A percentile compares a stretch with the other conserved stretches of the same genome.
Conservation (phyloP, 1,140 invertebrate genomes). For the Caenorhabditis tropicalis region DNA sequence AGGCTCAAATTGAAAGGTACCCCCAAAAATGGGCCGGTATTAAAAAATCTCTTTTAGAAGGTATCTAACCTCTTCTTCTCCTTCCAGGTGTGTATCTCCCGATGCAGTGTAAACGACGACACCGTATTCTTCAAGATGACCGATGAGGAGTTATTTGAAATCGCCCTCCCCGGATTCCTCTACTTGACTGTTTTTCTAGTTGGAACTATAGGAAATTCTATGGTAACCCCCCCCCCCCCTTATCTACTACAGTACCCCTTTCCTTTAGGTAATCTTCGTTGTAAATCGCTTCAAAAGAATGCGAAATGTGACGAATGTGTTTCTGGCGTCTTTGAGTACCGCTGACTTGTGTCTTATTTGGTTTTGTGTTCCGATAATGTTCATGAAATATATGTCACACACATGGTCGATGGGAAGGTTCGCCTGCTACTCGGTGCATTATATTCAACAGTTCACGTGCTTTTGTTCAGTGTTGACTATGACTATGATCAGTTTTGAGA, state of each 20-base stretch:
- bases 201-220: conserved; percentile 58
- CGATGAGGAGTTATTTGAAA: conserved; percentile 49
- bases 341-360: conserved; percentile 80
- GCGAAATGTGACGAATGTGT: conserved; percentile 79
- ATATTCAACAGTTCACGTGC: conserved; percentile 81
- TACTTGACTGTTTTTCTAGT: conserved; percentile 60
- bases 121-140: neutral
- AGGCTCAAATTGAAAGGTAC: too few relatives aligned
- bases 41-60: neutral
- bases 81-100: neutral
- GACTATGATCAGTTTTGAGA: conserved; percentile 82
- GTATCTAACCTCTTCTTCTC: too few relatives aligned
- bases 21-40: too few relatives aligned
- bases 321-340: conserved; percentile 79
- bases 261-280: conserved; percentile 57
- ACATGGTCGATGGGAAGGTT: conserved; percentile 80
- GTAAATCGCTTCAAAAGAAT: conserved; percentile 74
- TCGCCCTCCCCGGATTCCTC: conserved; percentile 56
- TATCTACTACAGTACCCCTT: neutral
- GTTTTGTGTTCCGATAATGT: conserved; percentile 81
- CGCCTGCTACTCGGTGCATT: conserved; percentile 80
- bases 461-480: conserved; percentile 82
- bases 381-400: conserved; percentile 76
- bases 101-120: neutral
- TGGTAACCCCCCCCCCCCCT: neutral